Percentiles rank a stretch among this genome's conserved stretches.
These are phyloP conservation scores for Chiloscyllium punctatum DNA, from an alignment of 2,797 vertebrate genomes.

Conservation along the genomic window DNA sequence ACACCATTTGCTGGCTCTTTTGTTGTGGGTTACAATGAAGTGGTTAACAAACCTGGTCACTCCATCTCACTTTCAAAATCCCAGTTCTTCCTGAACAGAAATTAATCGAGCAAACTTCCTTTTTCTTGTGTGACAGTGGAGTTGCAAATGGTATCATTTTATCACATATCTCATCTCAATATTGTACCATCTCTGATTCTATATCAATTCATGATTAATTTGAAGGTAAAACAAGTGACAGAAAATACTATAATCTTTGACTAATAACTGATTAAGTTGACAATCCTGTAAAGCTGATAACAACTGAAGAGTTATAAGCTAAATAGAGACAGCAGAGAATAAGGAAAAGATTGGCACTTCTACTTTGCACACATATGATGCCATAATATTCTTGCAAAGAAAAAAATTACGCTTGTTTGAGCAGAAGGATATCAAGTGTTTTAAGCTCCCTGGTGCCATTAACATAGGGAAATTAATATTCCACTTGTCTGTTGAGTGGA, in stretches of 20 bases:
- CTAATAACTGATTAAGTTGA: background rate
- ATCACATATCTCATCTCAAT: background rate
- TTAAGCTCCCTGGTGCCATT: background rate
- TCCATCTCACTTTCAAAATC: background rate
- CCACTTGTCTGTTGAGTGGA: background rate
- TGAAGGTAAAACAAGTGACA: background rate
- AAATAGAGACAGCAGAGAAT: background rate
- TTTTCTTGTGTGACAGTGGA: background rate
- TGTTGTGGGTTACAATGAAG: background rate
- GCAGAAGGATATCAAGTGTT: background rate
- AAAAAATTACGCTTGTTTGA: background rate
- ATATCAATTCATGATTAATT: background rate
- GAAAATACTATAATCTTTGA: background rate
- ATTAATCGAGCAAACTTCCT: background rate
- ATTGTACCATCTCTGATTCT: background rate
- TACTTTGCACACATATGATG: background rate
- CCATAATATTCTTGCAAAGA: background rate
- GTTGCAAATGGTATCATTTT: background rate
- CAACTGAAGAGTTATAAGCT: background rate
- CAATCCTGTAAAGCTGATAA: background rate
- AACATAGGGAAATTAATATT: conserved; percentile 12
- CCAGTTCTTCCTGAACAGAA: background rate
- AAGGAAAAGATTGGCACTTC: conserved; percentile 16
- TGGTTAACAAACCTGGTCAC: background rate
- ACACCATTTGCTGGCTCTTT: background rate